A percentile compares a stretch with the other conserved stretches of the same genome.
These are phyloP conservation scores for Cichlasoma orientale DNA, from an alignment of 2,797 vertebrate genomes.

Conservation along the genomic window DNA sequence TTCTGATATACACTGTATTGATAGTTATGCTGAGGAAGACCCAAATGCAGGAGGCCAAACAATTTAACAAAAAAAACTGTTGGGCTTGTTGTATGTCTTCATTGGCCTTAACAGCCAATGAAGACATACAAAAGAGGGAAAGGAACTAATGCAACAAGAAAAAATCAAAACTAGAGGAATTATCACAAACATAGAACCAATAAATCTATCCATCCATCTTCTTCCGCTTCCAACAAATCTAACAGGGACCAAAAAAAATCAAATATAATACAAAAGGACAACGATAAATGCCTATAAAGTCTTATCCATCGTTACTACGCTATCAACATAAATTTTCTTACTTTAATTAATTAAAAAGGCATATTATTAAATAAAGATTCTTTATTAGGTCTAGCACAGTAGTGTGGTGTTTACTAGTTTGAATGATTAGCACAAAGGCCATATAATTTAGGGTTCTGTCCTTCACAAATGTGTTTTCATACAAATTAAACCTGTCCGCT, in stretches of 20 bases:
- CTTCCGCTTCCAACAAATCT: neutral
- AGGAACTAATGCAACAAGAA: neutral
- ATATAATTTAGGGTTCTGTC: constrained; percentile 12
- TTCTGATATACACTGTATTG: neutral
- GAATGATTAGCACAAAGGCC: neutral
- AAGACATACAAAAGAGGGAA: neutral
- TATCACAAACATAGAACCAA: neutral
- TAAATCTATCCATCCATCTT: too few relatives aligned
- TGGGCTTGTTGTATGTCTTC: too few relatives aligned
- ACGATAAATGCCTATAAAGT: neutral
- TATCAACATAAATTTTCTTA: neutral
- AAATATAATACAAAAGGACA: neutral
- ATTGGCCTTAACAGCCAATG: neutral
- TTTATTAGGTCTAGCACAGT: neutral
- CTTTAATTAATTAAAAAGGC: neutral
- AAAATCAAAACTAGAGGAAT: neutral
- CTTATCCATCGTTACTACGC: neutral
- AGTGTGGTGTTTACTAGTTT: neutral
- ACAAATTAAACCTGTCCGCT: constrained; percentile 35
- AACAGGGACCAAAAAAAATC: neutral
- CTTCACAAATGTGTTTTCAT: constrained; percentile 13
- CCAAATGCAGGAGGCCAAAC: neutral
- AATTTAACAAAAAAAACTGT: too few relatives aligned
- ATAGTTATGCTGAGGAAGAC: neutral
- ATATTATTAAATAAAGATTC: neutral